phyloP scores from a whole-genome alignment of 2,888 invertebrate genomes.

The Rosalia funebris region DNA sequence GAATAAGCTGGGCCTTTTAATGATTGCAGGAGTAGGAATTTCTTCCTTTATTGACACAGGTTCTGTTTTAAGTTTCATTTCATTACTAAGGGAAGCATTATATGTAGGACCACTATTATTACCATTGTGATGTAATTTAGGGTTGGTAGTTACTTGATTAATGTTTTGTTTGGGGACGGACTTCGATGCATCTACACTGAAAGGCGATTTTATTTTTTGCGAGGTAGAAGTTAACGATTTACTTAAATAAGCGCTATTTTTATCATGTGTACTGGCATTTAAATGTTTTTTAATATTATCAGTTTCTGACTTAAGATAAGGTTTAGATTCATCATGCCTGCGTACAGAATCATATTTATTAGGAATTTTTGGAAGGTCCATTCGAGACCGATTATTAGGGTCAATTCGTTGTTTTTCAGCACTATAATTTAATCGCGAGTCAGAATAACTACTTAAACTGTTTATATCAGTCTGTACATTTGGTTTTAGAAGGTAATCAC shows the following conservation, averaged over 20 bases:
- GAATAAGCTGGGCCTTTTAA: constrained; percentile 72
- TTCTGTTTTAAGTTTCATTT: constrained; percentile 42
- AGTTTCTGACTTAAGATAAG: constrained; percentile 52
- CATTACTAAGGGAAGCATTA: constrained; percentile 35
- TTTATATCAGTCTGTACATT: constrained; percentile 51
- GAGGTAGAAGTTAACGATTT: constrained; percentile 59
- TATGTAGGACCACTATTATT: constrained; percentile 34
- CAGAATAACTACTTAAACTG: constrained; percentile 47
- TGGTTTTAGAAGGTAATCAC: constrained; percentile 55
- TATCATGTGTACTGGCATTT: constrained; percentile 52
- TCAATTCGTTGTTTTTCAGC: constrained; percentile 46
- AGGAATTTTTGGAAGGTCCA: constrained; percentile 51
- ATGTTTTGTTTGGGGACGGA: constrained; percentile 58
- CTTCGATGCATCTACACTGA: constrained; percentile 55
- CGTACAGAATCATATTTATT: constrained; percentile 48
- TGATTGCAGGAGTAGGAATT: constrained; percentile 49
- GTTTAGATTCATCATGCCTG: constrained; percentile 51
- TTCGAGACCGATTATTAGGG: constrained; percentile 37
- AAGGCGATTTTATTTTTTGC: constrained; percentile 59
- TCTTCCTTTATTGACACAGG: constrained; percentile 44
- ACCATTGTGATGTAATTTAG: constrained; percentile 38
- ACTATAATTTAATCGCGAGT: constrained; percentile 43
- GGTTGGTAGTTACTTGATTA: constrained; percentile 22
- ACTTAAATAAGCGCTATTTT: constrained; percentile 53
- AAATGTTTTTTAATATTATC: constrained; percentile 56